Conservation (phyloP, 64 coral and sea anemone species). For the Acropora yongei region DNA sequence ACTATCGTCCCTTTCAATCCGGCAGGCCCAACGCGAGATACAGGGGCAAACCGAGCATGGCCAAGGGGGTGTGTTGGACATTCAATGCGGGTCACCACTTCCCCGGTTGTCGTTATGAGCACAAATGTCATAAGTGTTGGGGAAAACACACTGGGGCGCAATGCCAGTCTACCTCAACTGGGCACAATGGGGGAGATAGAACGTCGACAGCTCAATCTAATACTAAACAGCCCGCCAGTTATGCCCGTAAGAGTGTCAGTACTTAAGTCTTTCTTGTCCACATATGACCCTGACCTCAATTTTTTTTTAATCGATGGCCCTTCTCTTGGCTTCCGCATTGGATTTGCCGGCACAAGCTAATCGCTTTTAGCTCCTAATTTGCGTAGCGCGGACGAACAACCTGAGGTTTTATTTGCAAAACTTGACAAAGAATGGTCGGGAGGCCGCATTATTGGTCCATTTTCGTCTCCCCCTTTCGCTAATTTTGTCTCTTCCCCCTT, state of each 20-base stretch:
- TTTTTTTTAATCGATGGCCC: constrained; percentile 16
- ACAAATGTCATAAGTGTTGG: constrained; percentile 28
- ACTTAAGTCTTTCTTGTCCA: neutral
- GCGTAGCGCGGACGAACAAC: neutral
- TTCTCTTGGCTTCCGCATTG: constrained; percentile 23
- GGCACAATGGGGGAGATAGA: neutral
- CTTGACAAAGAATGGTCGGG: neutral
- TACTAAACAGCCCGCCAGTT: neutral
- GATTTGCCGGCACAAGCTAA: neutral
- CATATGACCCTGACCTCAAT: neutral
- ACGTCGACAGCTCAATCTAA: no score
- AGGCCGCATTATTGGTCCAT: neutral
- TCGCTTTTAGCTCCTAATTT: constrained; percentile 4
- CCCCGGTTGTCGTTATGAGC: constrained; percentile 14
- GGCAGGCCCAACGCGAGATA: no score
- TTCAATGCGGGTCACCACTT: neutral
- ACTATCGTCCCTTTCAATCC: no score
- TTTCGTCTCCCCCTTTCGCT: neutral
- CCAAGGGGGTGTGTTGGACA: neutral
- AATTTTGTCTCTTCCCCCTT: no score
- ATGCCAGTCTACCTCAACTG: neutral
- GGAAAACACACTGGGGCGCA: neutral
- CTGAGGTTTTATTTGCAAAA: no score
- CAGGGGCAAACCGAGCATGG: neutral
- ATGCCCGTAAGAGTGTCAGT: neutral